Percentiles rank a stretch among this genome's conserved stretches.
These are phyloP conservation scores for Standfussiana lucernea DNA, from an alignment of 2,888 invertebrate species.

Conservation along the genomic window DNA sequence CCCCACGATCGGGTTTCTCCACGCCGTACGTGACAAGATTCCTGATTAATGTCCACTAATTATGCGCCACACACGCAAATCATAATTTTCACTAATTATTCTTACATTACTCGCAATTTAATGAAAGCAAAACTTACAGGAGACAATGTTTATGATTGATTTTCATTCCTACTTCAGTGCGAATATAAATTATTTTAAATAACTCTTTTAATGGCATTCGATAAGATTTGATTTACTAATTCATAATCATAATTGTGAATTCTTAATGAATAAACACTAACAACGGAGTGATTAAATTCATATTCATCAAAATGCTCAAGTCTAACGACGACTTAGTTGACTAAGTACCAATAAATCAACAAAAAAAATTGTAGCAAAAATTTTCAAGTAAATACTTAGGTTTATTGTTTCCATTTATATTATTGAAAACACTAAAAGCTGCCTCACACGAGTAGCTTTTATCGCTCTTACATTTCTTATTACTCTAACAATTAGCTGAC, in stretches of 20 bases:
- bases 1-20: slow-evolving; percentile 78
- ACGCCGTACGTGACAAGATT: slow-evolving; percentile 78
- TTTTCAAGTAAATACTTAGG: not conserved
- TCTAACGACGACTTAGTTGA: not conserved
- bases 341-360: not conserved
- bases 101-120: slow-evolving; percentile 53
- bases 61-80: slow-evolving; percentile 65
- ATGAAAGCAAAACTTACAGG: slow-evolving; percentile 56
- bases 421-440: slow-evolving; percentile 7
- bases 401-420: not conserved
- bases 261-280: not conserved
- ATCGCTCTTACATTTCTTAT: not conserved
- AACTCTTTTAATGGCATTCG: slow-evolving; percentile 2
- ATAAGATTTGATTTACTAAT: not conserved
- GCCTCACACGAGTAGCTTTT: not conserved
- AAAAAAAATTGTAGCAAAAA: too few species aligned
- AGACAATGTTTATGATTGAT: slow-evolving; percentile 32
- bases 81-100: slow-evolving; percentile 75
- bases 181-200: slow-evolving; percentile 26
- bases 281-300: not conserved
- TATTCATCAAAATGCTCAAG: not conserved
- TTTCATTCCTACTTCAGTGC: slow-evolving; percentile 16
- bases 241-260: not conserved
- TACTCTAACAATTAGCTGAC: not conserved
- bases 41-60: slow-evolving; percentile 65